Evolutionary conservation across 2,797 vertebrate genomes (phyloP).

Genomic region (Protosalanx chinensis): DNA sequence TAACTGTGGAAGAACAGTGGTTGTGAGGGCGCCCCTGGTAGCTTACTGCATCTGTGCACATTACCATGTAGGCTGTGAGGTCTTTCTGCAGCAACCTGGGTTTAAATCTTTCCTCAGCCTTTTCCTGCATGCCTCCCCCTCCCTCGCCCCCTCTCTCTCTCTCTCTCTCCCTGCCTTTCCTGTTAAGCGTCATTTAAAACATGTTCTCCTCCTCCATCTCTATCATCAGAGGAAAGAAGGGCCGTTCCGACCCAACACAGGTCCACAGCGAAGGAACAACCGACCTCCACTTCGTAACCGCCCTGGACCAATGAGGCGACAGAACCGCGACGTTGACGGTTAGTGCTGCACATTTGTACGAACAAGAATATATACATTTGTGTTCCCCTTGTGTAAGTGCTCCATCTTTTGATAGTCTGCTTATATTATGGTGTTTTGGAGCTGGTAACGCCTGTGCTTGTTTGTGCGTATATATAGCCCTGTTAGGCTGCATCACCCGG

Average conservation of each 20-base stretch:
- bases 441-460: neutral
- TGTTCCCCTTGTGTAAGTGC: neutral
- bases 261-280: constrained; percentile 38
- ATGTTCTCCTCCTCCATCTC: neutral
- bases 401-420: neutral
- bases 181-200: too few species aligned
- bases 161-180: neutral
- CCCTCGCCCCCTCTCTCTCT: neutral
- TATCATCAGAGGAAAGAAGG: constrained; percentile 49
- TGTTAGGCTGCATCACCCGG: too few species aligned
- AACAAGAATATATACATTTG: neutral
- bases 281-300: constrained; percentile 28
- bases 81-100: neutral
- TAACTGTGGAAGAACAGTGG: neutral
- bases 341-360: neutral
- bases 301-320: constrained; percentile 37
- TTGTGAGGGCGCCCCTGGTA: too few species aligned
- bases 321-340: constrained; percentile 43
- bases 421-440: too few species aligned
- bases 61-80: neutral
- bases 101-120: neutral
- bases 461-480: neutral
- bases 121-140: too few species aligned
- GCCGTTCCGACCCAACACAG: constrained; percentile 25
- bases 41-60: too few species aligned